These are phyloP conservation scores for Laothoe populi DNA, from an alignment of 2,888 invertebrate genomes.

Conservation along the genomic window DNA sequence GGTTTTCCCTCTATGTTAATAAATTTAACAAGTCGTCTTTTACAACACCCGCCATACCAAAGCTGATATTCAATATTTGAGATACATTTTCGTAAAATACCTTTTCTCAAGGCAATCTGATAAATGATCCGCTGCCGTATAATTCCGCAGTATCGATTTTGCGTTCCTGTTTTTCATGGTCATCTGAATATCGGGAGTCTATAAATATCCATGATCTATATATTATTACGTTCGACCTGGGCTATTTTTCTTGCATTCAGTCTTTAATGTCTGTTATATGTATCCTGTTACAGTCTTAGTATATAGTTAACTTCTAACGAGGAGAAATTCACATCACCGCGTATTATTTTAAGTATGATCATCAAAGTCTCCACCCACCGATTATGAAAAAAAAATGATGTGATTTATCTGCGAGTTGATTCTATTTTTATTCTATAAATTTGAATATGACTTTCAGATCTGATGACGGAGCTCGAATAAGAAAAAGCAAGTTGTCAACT, in stretches of 20 bases:
- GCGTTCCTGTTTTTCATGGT: conserved; percentile 15
- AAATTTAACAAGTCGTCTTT: neutral
- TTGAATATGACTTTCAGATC: too few species aligned
- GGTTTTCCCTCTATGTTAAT: too few species aligned
- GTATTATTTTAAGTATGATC: too few species aligned
- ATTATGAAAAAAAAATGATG: too few species aligned
- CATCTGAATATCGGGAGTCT: conserved; percentile 3
- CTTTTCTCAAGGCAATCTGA: conserved; percentile 23
- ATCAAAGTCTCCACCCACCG: too few species aligned
- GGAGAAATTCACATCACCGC: too few species aligned
- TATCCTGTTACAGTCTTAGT: neutral
- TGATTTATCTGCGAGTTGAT: too few species aligned
- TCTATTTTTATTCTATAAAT: too few species aligned
- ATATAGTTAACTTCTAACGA: too few species aligned
- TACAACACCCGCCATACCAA: neutral
- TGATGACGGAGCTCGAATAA: too few species aligned
- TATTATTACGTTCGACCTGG: neutral
- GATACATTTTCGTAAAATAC: conserved; percentile 4
- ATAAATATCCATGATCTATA: neutral
- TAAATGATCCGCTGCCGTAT: conserved; percentile 26
- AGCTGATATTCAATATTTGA: conserved; percentile 8
- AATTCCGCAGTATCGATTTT: conserved; percentile 22
- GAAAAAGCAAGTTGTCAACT: too few species aligned
- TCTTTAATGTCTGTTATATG: neutral
- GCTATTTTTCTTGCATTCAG: neutral